phyloP scores from a whole-genome alignment of 2,888 invertebrate genomes.

The Pristionchus maxplancki region DNA sequence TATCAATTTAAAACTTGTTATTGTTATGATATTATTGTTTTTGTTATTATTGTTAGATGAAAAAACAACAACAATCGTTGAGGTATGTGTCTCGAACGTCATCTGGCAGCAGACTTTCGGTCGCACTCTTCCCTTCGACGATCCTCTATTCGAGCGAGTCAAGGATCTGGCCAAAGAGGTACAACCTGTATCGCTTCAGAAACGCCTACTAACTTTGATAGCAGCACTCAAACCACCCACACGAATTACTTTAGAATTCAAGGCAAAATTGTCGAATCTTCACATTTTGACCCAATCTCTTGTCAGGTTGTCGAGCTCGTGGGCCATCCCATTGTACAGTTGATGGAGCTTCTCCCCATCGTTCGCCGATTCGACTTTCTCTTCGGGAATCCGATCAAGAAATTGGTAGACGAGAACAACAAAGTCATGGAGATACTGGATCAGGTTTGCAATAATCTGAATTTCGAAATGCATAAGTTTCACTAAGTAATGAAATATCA shows the following conservation, averaged over 20 bases:
- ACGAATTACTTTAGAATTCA: no score
- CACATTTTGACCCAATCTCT: background rate
- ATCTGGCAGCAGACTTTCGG: conserved; percentile 37
- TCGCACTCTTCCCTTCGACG: background rate
- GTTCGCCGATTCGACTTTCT: background rate
- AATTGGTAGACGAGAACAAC: background rate
- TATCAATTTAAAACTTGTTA: no score
- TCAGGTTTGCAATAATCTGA: background rate
- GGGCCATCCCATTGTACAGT: background rate
- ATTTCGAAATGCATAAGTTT: no score
- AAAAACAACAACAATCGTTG: background rate
- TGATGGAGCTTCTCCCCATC: background rate
- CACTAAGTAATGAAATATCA: no score
- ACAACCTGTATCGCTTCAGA: no score
- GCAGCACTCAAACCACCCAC: no score
- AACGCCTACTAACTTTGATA: no score
- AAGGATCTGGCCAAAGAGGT: background rate
- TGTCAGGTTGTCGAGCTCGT: background rate
- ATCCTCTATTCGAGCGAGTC: conserved; percentile 10
- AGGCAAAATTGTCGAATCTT: no score
- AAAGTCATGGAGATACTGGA: background rate
- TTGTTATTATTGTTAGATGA: background rate
- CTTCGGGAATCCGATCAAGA: background rate
- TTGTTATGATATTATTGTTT: no score
- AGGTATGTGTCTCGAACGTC: background rate